Evolutionary conservation across 2,113 vertebrate species (phyloP).

Genomic region (Strix uralensis): DNA sequence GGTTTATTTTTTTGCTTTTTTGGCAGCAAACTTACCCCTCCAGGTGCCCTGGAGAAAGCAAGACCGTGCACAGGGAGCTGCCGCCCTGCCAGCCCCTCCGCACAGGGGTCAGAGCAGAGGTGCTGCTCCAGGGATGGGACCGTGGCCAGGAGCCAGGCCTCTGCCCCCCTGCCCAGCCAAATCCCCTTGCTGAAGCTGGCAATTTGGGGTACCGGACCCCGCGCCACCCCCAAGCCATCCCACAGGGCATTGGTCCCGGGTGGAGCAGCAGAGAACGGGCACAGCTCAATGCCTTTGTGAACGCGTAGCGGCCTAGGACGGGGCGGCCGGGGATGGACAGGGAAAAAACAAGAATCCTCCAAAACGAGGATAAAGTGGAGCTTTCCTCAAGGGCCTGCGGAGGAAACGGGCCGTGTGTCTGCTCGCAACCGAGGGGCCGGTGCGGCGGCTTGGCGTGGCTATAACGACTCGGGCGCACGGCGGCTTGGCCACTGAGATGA

Average conservation of each 20-base stretch:
- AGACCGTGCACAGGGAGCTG: not conserved
- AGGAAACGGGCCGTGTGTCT: not conserved
- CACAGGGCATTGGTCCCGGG: accelerated
- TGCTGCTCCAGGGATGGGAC: not conserved
- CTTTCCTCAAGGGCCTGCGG: conserved; percentile 36
- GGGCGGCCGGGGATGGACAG: accelerated
- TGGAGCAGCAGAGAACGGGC: not conserved
- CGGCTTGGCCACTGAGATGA: conserved; percentile 38
- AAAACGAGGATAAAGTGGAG: conserved; percentile 61
- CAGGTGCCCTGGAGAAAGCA: not conserved
- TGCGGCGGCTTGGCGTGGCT: not conserved
- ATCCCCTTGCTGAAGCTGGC: not conserved
- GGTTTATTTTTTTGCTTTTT: not conserved
- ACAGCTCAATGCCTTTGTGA: conserved; percentile 42
- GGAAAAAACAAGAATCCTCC: conserved; percentile 55
- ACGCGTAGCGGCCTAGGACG: not conserved
- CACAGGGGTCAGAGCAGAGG: not conserved
- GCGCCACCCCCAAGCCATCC: not conserved
- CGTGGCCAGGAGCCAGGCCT: not conserved
- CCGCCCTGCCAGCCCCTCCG: not conserved
- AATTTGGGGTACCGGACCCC: not conserved
- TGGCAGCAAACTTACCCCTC: conserved; percentile 8
- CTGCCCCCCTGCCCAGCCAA: not conserved
- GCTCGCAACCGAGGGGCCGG: not conserved
- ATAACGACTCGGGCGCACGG: not conserved